Conservation (phyloP, 1,140 invertebrate species). For the Hypsibius dujardini region DNA sequence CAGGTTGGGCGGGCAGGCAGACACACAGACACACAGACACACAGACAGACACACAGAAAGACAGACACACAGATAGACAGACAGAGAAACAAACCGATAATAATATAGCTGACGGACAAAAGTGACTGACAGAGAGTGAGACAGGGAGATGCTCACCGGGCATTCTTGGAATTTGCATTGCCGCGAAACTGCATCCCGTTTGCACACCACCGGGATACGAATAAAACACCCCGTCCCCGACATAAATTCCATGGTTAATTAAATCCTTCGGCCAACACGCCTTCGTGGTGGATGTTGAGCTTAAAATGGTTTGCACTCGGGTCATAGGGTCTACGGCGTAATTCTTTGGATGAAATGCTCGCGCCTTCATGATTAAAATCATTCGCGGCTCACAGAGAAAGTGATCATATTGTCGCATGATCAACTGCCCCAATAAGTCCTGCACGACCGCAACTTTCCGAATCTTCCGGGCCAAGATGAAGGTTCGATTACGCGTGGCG, state of each 20-base stretch:
- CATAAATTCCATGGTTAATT: neutral
- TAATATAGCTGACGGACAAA: neutral
- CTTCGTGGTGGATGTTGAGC: neutral
- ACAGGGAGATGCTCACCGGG: neutral
- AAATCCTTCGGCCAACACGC: neutral
- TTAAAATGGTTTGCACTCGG: neutral
- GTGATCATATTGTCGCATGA: neutral
- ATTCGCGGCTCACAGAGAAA: neutral
- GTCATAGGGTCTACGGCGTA: neutral
- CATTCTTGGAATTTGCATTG: neutral
- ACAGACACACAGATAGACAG: neutral
- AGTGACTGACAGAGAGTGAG: neutral
- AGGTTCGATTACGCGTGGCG: neutral
- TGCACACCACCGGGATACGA: neutral
- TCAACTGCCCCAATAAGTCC: neutral
- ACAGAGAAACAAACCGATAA: neutral
- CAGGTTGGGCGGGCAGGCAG: too few species aligned
- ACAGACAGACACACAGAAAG: neutral
- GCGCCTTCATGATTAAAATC: neutral
- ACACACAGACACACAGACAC: too few species aligned
- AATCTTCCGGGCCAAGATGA: neutral
- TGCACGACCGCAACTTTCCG: too few species aligned
- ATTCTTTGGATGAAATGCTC: neutral
- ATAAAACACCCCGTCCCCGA: neutral
- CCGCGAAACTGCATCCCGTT: neutral